Percentiles rank a stretch among this genome's conserved stretches.
Conservation (phyloP, 2,113 vertebrate genomes). For the Motacilla alba region DNA sequence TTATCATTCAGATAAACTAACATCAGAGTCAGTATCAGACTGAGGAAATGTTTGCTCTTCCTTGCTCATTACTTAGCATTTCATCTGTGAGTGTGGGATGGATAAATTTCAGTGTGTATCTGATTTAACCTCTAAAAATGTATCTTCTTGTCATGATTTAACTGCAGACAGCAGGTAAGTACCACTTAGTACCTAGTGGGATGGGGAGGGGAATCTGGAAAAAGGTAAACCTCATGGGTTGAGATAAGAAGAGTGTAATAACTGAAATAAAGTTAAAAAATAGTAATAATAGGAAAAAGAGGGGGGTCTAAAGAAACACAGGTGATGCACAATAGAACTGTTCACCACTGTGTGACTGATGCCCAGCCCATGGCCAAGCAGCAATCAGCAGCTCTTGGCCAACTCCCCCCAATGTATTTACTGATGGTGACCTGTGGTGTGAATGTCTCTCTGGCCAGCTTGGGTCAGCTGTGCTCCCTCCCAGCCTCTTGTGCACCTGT, state of each 20-base stretch:
- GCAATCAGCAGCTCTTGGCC: background rate
- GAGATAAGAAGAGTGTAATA: background rate
- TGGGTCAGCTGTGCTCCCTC: background rate
- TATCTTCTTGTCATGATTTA: background rate
- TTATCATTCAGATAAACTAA: background rate
- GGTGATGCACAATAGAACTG: background rate
- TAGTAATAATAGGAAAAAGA: background rate
- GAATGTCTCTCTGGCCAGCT: background rate
- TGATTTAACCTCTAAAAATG: background rate
- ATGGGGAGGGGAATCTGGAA: background rate
- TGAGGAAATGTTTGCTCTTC: background rate
- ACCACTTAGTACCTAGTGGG: background rate
- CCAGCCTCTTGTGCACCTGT: background rate
- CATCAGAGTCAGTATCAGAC: background rate
- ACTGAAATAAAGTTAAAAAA: background rate
- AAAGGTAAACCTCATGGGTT: background rate
- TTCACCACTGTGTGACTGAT: fast-evolving
- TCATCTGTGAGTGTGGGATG: background rate
- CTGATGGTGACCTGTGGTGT: background rate
- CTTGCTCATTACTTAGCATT: conserved; percentile 60
- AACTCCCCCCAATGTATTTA: background rate
- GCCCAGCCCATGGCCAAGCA: background rate
- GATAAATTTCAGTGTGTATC: background rate
- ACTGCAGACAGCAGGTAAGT: background rate
- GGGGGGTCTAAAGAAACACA: background rate